phyloP scores from a whole-genome alignment of 2,888 invertebrate species.

The Callimorpha dominula region DNA sequence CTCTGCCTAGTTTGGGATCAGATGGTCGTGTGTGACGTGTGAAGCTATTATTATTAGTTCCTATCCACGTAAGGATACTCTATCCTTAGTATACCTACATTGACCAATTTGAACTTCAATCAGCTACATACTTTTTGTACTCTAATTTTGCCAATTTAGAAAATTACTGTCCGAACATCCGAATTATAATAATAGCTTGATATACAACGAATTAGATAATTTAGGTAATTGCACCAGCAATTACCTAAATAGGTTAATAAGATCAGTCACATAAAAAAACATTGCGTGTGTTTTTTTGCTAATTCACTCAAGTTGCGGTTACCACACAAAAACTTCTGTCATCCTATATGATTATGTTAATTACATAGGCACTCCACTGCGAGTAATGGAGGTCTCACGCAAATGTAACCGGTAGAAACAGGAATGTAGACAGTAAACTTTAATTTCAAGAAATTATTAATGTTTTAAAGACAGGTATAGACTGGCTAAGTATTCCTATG shows the following conservation, averaged over 20 bases:
- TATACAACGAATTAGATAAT: conserved; percentile 3
- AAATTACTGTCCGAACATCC: background rate
- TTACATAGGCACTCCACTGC: background rate
- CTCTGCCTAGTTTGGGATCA: too few relatives aligned
- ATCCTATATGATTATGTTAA: conserved; percentile 7
- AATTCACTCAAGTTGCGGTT: background rate
- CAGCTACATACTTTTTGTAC: background rate
- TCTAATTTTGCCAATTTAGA: conserved; percentile 9
- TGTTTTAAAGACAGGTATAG: background rate
- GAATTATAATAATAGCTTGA: background rate
- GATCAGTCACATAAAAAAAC: background rate
- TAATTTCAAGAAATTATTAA: background rate
- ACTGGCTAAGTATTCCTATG: too few relatives aligned
- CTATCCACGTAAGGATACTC: background rate
- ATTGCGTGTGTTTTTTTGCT: conserved; percentile 10
- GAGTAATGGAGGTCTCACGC: background rate
- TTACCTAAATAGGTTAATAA: background rate
- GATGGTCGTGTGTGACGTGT: too few relatives aligned
- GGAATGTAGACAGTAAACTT: background rate
- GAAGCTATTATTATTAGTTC: too few relatives aligned
- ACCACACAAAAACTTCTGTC: background rate
- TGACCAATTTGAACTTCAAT: background rate
- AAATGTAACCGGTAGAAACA: background rate
- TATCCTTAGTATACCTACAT: background rate
- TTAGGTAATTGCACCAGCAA: background rate